phyloP scores from a whole-genome alignment of 2,888 invertebrate species.

The Mylabris sibirica region DNA sequence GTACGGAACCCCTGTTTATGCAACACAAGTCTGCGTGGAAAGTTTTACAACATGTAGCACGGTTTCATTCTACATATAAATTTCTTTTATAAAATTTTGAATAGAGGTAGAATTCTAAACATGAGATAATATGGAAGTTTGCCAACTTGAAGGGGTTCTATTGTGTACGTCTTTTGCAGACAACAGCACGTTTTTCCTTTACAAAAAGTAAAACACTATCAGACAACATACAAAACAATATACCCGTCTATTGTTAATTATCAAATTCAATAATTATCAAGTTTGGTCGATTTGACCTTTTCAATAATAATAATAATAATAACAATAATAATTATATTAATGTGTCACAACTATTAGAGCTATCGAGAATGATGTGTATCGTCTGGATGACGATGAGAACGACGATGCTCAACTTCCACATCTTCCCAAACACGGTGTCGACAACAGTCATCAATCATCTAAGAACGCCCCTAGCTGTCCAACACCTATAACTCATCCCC shows the following conservation, averaged over 20 bases:
- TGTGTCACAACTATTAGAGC: conserved; percentile 58
- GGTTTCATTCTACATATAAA: conserved; percentile 57
- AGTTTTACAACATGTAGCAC: conserved; percentile 58
- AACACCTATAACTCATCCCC: conserved; percentile 48
- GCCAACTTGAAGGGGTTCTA: conserved; percentile 40
- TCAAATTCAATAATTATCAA: not conserved
- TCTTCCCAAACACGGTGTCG: conserved; percentile 60
- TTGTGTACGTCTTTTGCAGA: conserved; percentile 30
- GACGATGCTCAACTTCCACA: conserved; percentile 56
- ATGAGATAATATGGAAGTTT: conserved; percentile 49
- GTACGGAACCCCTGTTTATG: conserved; percentile 48
- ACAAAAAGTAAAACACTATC: not conserved
- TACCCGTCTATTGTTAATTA: not conserved
- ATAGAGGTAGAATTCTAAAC: conserved; percentile 48
- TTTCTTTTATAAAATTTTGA: conserved; percentile 56
- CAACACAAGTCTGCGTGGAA: conserved; percentile 52
- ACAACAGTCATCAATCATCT: conserved; percentile 61
- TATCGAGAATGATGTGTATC: conserved; percentile 43
- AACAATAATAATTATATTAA: conserved; percentile 40
- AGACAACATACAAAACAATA: not conserved
- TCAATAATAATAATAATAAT: conserved; percentile 39
- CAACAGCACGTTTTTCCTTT: conserved; percentile 15
- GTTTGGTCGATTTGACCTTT: not conserved
- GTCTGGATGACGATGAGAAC: conserved; percentile 43
- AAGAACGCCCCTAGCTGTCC: conserved; percentile 52